Percentiles rank a stretch among this genome's conserved stretches.
These are phyloP conservation scores for Pachycephus smyrnensis DNA, from an alignment of 2,888 invertebrate genomes.

Conservation along the genomic window DNA sequence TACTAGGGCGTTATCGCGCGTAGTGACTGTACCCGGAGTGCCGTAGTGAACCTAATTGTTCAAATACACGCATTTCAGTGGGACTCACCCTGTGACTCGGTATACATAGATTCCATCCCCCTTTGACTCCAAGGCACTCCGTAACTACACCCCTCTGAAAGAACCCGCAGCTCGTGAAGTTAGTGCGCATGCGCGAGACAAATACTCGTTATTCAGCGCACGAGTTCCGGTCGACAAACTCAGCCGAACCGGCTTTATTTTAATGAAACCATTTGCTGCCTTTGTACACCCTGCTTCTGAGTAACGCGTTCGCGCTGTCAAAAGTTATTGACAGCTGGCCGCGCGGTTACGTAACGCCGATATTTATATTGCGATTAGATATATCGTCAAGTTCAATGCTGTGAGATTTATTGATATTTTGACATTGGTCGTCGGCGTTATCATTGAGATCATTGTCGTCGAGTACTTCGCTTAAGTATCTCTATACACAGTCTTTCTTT, in stretches of 20 bases:
- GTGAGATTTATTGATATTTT: background rate
- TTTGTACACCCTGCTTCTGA: background rate
- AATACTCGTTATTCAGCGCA: constrained; percentile 16
- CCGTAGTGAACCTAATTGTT: constrained; percentile 52
- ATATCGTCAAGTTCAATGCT: background rate
- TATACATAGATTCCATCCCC: constrained; percentile 11
- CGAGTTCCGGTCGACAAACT: constrained; percentile 44
- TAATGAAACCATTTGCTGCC: constrained; percentile 51
- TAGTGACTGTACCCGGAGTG: constrained; percentile 11
- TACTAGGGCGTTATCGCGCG: constrained; percentile 46
- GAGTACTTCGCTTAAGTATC: background rate
- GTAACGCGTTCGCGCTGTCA: background rate
- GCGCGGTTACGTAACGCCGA: background rate
- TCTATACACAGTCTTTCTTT: too few relatives aligned
- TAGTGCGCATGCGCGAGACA: background rate
- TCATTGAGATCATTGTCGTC: background rate
- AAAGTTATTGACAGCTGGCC: background rate
- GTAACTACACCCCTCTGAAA: background rate
- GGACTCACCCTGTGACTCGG: constrained; percentile 21
- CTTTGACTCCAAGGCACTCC: background rate
- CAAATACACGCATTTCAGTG: constrained; percentile 56
- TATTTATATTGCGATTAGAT: background rate
- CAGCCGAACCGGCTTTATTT: constrained; percentile 49
- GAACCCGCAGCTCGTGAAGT: background rate
- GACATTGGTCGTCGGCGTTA: background rate